A percentile compares a stretch with the other conserved stretches of the same genome.
phyloP scores from a whole-genome alignment of 2,888 invertebrate genomes.

The Parnassius orleans region DNA sequence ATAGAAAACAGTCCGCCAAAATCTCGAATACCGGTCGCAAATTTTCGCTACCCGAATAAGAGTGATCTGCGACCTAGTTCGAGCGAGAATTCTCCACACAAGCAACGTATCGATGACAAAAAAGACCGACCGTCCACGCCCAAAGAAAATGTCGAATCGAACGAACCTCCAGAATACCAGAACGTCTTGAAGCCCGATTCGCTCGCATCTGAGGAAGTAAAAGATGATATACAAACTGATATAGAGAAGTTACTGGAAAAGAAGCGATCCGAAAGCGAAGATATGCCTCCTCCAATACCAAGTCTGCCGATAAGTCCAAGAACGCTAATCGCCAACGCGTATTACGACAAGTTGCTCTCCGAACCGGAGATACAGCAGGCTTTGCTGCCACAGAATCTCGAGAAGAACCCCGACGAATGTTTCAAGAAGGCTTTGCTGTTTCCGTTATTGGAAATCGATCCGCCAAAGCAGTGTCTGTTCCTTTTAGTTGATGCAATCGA shows the following conservation, averaged over 20 bases:
- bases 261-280: constrained; percentile 47
- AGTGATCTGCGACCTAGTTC: constrained; percentile 55
- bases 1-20: constrained; percentile 38
- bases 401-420: constrained; percentile 94
- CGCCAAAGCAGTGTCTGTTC: constrained; percentile 91
- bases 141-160: constrained; percentile 36
- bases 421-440: constrained; percentile 93
- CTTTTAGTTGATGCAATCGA: constrained; percentile 96
- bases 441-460: constrained; percentile 91
- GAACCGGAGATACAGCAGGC: constrained; percentile 92
- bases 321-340: constrained; percentile 85
- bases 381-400: constrained; percentile 89
- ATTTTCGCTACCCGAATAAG: constrained; percentile 72
- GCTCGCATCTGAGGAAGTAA: constrained; percentile 26
- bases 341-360: constrained; percentile 86
- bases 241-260: constrained; percentile 46
- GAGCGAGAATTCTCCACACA: constrained; percentile 62
- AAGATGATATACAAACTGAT: constrained; percentile 31
- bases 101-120: constrained; percentile 34
- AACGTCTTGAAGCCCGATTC: constrained; percentile 51
- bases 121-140: constrained; percentile 32
- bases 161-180: constrained; percentile 67
- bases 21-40: constrained; percentile 68
- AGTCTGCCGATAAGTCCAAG: constrained; percentile 73
- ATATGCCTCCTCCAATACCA: constrained; percentile 72